Evolutionary conservation across 1,140 invertebrate species (phyloP), one percentile per base, ranked within the genome.

Genomic region (Drosophila jambulina): DNA sequence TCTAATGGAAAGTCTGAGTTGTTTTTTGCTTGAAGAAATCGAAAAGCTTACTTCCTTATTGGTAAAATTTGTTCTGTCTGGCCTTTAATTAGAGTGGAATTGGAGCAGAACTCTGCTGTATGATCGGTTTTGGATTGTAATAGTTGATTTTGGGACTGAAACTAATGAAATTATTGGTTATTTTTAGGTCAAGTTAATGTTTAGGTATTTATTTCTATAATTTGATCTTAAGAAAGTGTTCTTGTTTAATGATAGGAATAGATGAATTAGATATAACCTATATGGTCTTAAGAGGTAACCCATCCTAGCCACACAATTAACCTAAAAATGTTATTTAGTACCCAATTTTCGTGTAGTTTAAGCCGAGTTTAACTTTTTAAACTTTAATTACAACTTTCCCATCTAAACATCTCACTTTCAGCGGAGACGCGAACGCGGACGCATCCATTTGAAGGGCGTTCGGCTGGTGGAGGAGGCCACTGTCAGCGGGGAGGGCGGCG

Each of bases 341-440:
- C 38, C 15, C 10, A 15, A 9, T 19, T 32, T 25, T 13, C 10
- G 19, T 27, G 21, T 4, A 40, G 10, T 49, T 71, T 42, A 36
- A 29, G 8, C 13, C 7, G 0, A 23, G 15, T 56, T 56, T 25
- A 56, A 34, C 9, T 56, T 38, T 23, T 6, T 9, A 5, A 34
- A 42, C 45, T n/a, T 40, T 59, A 71, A 72, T 71, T 74, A 32
- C 49, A 62, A 65, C 51, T 77, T 48, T 71, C 27, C 40, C 32
- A 27, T 45, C 25, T 61, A 40, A 32, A 9, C 70, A 29, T 70
- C 54, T 82, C 75, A 72, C 29, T 94, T 94, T 29, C 93, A 97
- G 96, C 95, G 95, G 81, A 95, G 95, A 60, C 96, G 96, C 86
- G 96, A 97, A 93, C 95, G 96, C 80, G 97, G 97, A 29, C 95